Conservation (phyloP, 2,888 invertebrate genomes). For the Caenorhabditis japonica region DNA sequence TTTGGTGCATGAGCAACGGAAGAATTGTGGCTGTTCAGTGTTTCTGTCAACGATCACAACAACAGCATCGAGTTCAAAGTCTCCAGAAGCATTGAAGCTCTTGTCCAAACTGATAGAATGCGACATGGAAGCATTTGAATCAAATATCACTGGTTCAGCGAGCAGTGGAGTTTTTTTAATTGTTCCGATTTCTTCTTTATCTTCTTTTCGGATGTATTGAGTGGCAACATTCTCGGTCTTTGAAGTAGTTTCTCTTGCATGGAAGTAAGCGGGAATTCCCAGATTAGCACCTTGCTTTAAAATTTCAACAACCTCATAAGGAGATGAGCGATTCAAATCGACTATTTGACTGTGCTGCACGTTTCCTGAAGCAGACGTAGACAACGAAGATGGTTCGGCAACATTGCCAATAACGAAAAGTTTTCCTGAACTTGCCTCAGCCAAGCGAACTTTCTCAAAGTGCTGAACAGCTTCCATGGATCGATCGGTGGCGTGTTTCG, state of each 20-base stretch:
- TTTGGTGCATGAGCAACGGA: constrained; percentile 58
- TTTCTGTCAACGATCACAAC: constrained; percentile 55
- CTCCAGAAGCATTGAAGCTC: constrained; percentile 30
- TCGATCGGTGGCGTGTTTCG: constrained; percentile 50
- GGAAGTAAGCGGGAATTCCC: constrained; percentile 46
- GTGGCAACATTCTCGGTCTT: constrained; percentile 60
- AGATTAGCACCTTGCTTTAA: constrained; percentile 56
- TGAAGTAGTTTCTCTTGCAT: constrained; percentile 57
- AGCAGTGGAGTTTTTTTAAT: constrained; percentile 37
- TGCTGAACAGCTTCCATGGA: constrained; percentile 30
- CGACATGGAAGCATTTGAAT: constrained; percentile 54
- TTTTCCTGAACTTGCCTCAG: constrained; percentile 53
- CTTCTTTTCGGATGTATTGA: constrained; percentile 53
- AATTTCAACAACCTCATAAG: constrained; percentile 33
- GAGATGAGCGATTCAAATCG: constrained; percentile 31
- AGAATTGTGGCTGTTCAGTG: constrained; percentile 50
- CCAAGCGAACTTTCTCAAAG: constrained; percentile 56
- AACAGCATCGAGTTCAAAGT: constrained; percentile 47
- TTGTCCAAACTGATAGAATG: constrained; percentile 38
- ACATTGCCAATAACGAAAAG: constrained; percentile 55
- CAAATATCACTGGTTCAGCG: constrained; percentile 52
- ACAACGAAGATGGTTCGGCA: constrained; percentile 20
- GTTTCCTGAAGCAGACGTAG: constrained; percentile 33
- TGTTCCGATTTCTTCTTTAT: constrained; percentile 30
- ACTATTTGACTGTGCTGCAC: constrained; percentile 29